Evolutionary conservation across 2,113 vertebrate species (phyloP).

Genomic region (Gambusia holbrooki): DNA sequence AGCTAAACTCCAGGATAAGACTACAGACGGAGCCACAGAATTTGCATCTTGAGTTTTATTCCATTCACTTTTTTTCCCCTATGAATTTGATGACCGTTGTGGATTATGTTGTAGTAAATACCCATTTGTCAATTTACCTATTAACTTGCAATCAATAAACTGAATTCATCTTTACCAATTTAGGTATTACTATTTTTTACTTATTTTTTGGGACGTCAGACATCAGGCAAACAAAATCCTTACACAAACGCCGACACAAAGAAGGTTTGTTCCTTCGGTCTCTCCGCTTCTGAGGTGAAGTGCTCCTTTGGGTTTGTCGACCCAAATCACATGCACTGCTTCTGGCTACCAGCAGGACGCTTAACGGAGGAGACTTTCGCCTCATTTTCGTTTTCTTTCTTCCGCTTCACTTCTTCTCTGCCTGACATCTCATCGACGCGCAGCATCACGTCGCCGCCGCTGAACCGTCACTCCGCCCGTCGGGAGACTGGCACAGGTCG

Average conservation of each 20-base stretch:
- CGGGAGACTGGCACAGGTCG: not conserved
- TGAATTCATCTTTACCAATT: too few species aligned
- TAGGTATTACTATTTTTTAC: too few species aligned
- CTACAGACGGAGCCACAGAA: not conserved
- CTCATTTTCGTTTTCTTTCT: not conserved
- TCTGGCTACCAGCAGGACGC: slow-evolving; percentile 33
- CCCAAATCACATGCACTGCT: slow-evolving; percentile 55
- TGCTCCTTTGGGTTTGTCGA: slow-evolving; percentile 32
- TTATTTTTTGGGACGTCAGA: too few species aligned
- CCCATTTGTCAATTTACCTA: not conserved
- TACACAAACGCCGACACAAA: slow-evolving; percentile 7
- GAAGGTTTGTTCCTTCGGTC: slow-evolving; percentile 28
- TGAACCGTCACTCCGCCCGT: not conserved
- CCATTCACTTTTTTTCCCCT: not conserved
- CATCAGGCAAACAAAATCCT: slow-evolving; percentile 7
- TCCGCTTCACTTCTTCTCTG: not conserved
- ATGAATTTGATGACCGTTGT: too few species aligned
- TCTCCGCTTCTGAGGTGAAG: slow-evolving; percentile 26
- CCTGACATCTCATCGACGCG: not conserved
- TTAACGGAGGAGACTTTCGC: too few species aligned
- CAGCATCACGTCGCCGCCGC: not conserved
- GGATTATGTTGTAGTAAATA: not conserved
- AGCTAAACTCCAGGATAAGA: not conserved
- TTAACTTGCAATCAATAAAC: not conserved
- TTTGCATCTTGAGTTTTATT: not conserved